Evolutionary conservation across 2,113 vertebrate species (phyloP), one percentile per base, ranked within the genome.

Genomic region (Grus americana): DNA sequence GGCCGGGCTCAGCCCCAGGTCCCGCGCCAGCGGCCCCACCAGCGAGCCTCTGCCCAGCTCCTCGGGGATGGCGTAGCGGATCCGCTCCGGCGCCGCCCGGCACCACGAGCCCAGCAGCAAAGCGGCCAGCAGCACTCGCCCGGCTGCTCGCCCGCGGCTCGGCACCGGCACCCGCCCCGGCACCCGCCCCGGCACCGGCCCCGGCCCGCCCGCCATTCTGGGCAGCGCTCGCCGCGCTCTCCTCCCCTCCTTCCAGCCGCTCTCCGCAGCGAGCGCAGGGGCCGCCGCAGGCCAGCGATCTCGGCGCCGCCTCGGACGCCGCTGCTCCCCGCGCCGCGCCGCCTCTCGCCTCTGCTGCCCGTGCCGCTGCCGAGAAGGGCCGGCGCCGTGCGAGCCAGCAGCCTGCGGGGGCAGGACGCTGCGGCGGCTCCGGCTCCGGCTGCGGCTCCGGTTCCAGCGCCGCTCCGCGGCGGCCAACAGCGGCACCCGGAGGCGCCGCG

Each of bases 11-110:
- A 95, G 88, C 7, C 92, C 86, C 91, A 95, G 49, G 40, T 95
- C 94, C 92, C 58, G 40, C 23, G 86, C 95, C 79, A 97, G 94
- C 30, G 94, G 82, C 74, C 95, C 96, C 74, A 95, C 96, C 32
- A 96, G 88, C 44, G 96, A 97, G 18, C 95, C 96, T 67, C 36
- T 94, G 74, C 22, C 38, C 92, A 90, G 36, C 57, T 97, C 96
- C 90, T 96, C 96, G 27, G 95, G 0, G 27, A 96, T 95, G 52
- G 29, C 1, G 36, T 97, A 97, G 74, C 44, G 81, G 70, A 97
- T 0, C 71, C 62, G 88, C 82, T 96, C 90, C 44, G 14, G 5
- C 16, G 40, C 70, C 52, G 66, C 81, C 9, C 52, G 29, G 4
- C 88, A 61, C 13, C 85, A 68, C 57, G 73, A 36, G 47, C 47